Evolutionary conservation across 2,113 vertebrate species (phyloP).

Genomic region (Xyrauchen texanus): DNA sequence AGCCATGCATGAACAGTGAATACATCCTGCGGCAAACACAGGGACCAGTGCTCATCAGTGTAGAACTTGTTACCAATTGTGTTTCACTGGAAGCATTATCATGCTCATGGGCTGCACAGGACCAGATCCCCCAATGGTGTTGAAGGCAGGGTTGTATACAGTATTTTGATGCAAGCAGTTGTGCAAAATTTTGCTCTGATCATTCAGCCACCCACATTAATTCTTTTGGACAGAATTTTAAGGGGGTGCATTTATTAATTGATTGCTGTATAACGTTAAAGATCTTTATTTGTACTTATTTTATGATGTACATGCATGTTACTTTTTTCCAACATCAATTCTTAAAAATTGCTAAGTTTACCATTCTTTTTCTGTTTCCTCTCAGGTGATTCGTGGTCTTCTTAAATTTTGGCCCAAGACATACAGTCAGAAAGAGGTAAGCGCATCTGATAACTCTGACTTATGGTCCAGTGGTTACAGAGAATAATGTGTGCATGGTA

Average conservation of each 20-base stretch:
- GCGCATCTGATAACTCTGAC: not conserved
- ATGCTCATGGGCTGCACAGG: not conserved
- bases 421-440: slow-evolving; percentile 97
- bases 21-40: not conserved
- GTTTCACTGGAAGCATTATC: not conserved
- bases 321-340: not conserved
- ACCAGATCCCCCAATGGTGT: too few relatives aligned
- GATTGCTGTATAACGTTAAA: too few relatives aligned
- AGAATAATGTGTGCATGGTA: not conserved
- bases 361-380: slow-evolving; percentile 19
- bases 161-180: too few relatives aligned
- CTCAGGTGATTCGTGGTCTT: slow-evolving; percentile 91
- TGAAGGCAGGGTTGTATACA: too few relatives aligned
- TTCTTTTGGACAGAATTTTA: too few relatives aligned
- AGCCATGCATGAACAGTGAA: not conserved
- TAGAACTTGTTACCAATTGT: not conserved
- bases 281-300: not conserved
- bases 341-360: too few relatives aligned
- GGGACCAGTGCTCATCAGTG: not conserved
- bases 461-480: not conserved
- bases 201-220: too few relatives aligned
- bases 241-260: too few relatives aligned
- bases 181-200: too few relatives aligned
- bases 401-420: slow-evolving; percentile 98
- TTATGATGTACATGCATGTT: not conserved